Base-by-base conservation (phyloP, 2,888 invertebrate genomes). In the Ecliptopera silaceata region DNA sequence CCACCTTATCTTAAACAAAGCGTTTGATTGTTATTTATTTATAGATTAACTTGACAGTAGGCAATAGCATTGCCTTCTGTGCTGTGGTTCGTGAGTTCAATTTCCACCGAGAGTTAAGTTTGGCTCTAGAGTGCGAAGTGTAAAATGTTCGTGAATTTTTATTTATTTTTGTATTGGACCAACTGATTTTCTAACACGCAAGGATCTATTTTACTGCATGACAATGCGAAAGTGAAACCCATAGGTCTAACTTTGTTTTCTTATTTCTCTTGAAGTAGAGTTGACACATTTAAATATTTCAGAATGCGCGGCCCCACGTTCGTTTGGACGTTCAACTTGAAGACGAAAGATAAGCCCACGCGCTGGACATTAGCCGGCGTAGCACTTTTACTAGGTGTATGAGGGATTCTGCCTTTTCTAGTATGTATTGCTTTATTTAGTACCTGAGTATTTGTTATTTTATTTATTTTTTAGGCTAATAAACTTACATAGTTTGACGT, bases 341-440 rank as follows among this genome's bases (percentile, higher is more conserved):
- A 96, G 89, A 97, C 96, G 11, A 96, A 94, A 77, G 97, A 97
- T 71, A 96, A 95, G 68, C 93, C 98, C 0, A 94, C 97, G 0
- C 97, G 97, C 74, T 99, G 98, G 98, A 95, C 97, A 5, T 91
- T 99, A 41, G 98, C 96, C 3, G 98, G 99, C 2, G 98, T 98
- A 0, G 97, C 98, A 2, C 93, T 99, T 38, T 86, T 99, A 45
- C 92, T 99, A 44, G 97, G 97, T 77, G 94, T 96, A 63, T 98
- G 45, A 59, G 26, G 43, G 32, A 31, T 31, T 26, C 17, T 2
- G 13, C 41, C 13, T 44, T 55, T 45, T 47, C 26, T 36, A 44
- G 34, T 56, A 49, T 49, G 32, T 51, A 50, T 59, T 46, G 42
- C 32, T 65, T 22, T 54, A 50, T 22, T 57, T 36, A 51, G 51